A percentile compares a stretch with the other conserved stretches of the same genome.
These are phyloP conservation scores for Xiphorhynchus elegans DNA, from an alignment of 2,113 vertebrate species.

Conservation along the genomic window DNA sequence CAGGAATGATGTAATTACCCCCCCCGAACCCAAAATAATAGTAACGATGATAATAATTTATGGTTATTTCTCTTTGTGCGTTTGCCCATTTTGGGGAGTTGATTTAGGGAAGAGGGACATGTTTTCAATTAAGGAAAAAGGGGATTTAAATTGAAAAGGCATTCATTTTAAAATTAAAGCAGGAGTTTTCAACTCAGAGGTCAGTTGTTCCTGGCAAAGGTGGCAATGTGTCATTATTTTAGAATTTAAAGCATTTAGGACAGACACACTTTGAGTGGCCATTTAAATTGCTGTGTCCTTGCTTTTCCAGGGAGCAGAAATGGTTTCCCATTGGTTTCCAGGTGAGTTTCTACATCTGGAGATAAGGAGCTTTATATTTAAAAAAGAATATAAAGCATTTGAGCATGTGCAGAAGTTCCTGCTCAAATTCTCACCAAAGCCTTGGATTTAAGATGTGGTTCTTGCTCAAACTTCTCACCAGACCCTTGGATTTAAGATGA, in stretches of 20 bases:
- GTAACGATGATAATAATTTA: not conserved
- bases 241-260: not conserved
- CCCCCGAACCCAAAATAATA: not conserved
- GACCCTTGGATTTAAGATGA: not conserved
- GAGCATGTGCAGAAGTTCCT: rapidly evolving
- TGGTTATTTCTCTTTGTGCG: not conserved
- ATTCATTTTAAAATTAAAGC: not conserved
- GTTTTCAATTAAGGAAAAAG: not conserved
- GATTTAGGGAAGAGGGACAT: not conserved
- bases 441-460: not conserved
- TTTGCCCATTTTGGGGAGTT: not conserved
- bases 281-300: not conserved
- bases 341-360: not conserved
- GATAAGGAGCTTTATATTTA: not conserved
- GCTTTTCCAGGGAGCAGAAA: not conserved
- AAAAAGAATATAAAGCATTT: rapidly evolving
- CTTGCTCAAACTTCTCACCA: not conserved
- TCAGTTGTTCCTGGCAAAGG: not conserved
- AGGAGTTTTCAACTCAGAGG: not conserved
- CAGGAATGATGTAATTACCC: not conserved
- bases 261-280: not conserved
- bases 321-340: not conserved
- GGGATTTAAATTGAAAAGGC: not conserved
- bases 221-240: not conserved
- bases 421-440: not conserved